Evolutionary conservation across 2,113 vertebrate species (phyloP).

Genomic region (Sinocyclocheilus maitianheensis): DNA sequence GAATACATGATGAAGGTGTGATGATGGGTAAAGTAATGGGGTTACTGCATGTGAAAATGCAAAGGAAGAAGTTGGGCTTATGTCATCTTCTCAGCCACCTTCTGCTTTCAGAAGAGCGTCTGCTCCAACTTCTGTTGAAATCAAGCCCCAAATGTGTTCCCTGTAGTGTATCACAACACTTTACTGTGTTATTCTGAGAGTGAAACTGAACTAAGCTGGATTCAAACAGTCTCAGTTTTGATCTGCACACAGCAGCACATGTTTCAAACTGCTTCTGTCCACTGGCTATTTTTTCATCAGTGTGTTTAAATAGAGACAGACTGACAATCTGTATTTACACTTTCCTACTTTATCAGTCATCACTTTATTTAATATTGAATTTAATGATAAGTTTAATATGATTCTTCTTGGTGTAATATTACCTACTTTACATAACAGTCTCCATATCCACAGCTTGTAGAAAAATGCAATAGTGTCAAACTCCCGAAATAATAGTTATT

Average conservation of each 20-base stretch:
- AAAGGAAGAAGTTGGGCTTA: background rate
- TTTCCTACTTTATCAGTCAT: background rate
- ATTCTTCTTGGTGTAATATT: background rate
- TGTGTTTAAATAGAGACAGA: background rate
- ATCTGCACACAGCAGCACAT: slow-evolving; percentile 32
- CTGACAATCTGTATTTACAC: background rate
- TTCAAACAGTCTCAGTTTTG: slow-evolving; percentile 42
- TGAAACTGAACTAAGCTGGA: slow-evolving; percentile 41
- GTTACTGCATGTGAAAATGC: background rate
- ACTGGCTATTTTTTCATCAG: background rate
- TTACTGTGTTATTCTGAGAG: slow-evolving; percentile 55
- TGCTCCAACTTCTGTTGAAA: background rate
- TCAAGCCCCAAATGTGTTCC: background rate
- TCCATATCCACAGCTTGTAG: background rate
- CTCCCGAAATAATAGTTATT: background rate
- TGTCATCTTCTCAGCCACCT: background rate
- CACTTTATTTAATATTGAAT: background rate
- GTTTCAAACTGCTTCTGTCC: background rate
- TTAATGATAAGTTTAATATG: background rate
- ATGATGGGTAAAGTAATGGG: background rate
- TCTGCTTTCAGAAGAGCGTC: background rate
- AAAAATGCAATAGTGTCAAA: background rate
- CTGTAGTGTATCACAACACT: slow-evolving; percentile 38
- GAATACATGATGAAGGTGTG: slow-evolving; percentile 8
- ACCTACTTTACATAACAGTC: background rate